Base-by-base conservation (phyloP, 1,140 invertebrate species). In the Drusus annulatus region DNA sequence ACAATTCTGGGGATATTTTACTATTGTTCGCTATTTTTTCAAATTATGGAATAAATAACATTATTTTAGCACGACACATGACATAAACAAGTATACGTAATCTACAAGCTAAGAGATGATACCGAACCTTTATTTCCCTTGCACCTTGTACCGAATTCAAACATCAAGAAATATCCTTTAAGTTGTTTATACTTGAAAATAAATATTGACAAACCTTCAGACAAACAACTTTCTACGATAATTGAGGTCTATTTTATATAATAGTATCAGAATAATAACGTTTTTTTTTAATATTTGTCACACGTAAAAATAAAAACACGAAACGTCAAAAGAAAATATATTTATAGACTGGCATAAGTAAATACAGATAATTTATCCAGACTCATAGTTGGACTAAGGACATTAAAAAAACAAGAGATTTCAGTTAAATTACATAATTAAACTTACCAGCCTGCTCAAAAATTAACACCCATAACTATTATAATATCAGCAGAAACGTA, bases 391-490 rank as follows among this genome's bases (percentile, higher is more conserved):
- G 3, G 13, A 65, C 25, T 16, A 13, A n/a, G 16, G n/a, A 71
- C 45, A 10, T 3, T n/a, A 19, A 13, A 23, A 16, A 13, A 21
- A 50, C 21, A 28, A 5, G 25, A 2, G 5, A 28, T 28, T 28
- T 2, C 25, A 17, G 2, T 62, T 19, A 21, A 76, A 76, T 76
- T 76, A 76, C 74, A 76, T 76, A 76, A 76, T 62, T 62, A 19
- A 62, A 62, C 74, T 36, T 76, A 76, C 74, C 74, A 45, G 31
- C 17, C 52, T 45, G 2, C 15, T 50, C 19, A 36, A 50, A 58
- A 17, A 51, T 60, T 45, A 76, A 36, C 56, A 71, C 68, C 68
- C 68, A 50, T 51, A 16, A 68, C 16, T 51, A 71, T 51, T 16
- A 21, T 45, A 15, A 71, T 23, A 71, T 71, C 25, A 23, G 68